phyloP scores from a whole-genome alignment of 2,113 vertebrate species.

The Chlorodrepanis virens region DNA sequence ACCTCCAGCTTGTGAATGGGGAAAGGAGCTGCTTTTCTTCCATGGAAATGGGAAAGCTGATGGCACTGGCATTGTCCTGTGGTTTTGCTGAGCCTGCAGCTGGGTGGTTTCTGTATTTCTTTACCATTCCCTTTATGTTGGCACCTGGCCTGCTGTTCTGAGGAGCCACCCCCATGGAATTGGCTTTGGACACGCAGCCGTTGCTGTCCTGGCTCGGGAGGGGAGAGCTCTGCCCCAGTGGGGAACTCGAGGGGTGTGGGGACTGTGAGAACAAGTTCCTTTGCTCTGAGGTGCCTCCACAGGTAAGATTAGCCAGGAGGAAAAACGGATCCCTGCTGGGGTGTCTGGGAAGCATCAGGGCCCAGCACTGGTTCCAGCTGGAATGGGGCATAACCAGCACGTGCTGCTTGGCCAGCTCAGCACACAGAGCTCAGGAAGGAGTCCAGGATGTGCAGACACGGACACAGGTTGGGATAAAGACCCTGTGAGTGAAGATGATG shows the following conservation, averaged over 20 bases:
- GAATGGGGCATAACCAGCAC: rapidly evolving
- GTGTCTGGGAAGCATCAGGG: not conserved
- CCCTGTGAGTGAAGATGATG: not conserved
- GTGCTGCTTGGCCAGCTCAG: not conserved
- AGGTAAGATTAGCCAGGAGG: not conserved
- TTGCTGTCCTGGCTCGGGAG: not conserved
- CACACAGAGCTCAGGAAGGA: not conserved
- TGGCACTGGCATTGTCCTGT: not conserved
- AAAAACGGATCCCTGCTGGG: not conserved
- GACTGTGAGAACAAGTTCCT: not conserved
- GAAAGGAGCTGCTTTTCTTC: not conserved
- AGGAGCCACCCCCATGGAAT: not conserved
- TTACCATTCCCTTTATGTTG: constrained; percentile 41
- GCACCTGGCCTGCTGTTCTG: not conserved
- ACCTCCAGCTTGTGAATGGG: rapidly evolving
- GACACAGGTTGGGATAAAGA: rapidly evolving
- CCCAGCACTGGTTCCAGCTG: not conserved
- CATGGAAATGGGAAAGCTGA: not conserved
- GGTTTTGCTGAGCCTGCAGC: not conserved
- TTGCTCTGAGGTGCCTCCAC: not conserved
- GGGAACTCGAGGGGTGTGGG: not conserved
- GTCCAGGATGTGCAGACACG: not conserved
- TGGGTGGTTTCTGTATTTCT: not conserved
- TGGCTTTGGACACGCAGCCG: not conserved
- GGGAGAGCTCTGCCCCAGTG: not conserved